A percentile compares a stretch with the other conserved stretches of the same genome.
Evolutionary conservation across 2,888 invertebrate species (phyloP).

Genomic region (Ametastegia equiseti): DNA sequence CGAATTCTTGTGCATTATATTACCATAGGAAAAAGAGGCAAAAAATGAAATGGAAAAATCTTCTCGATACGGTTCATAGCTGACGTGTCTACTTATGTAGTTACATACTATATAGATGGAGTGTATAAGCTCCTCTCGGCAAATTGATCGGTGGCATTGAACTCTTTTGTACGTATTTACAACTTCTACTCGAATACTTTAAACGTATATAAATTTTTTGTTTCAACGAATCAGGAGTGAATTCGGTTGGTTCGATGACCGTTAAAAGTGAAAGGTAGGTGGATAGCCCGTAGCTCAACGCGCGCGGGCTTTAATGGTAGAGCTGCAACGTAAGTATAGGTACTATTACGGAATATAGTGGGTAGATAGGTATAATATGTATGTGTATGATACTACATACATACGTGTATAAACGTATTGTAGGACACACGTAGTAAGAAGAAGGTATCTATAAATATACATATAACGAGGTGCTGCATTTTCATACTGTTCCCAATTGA

Average conservation of each 20-base stretch:
- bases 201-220: not conserved
- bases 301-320: no score
- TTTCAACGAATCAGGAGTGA: not conserved
- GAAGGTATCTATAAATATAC: no score
- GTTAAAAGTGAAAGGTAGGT: slow-evolving; percentile 24
- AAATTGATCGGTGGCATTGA: not conserved
- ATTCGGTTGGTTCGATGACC: slow-evolving; percentile 26
- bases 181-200: not conserved
- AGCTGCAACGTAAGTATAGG: not conserved
- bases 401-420: no score
- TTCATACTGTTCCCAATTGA: no score
- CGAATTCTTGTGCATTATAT: not conserved
- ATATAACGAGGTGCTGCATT: no score
- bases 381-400: no score
- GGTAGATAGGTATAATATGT: no score
- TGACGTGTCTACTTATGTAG: no score
- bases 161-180: not conserved
- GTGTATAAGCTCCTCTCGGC: not conserved
- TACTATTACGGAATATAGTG: not conserved
- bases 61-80: no score
- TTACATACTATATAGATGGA: no score
- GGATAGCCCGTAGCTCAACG: not conserved
- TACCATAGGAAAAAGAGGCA: not conserved
- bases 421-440: no score
- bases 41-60: not conserved